Base-by-base conservation (phyloP, 2,888 invertebrate genomes). In the Pemphredon lugubris region DNA sequence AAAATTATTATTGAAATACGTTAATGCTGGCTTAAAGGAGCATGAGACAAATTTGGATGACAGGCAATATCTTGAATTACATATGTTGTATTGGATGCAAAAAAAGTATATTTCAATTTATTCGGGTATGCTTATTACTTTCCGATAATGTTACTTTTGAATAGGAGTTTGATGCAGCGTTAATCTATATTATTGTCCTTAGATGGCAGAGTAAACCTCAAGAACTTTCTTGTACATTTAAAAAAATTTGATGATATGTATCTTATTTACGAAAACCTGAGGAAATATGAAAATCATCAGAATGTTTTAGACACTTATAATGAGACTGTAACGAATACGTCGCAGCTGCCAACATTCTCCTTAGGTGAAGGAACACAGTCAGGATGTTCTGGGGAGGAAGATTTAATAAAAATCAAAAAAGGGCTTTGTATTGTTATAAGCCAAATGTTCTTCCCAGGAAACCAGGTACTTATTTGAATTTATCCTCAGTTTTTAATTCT, bases 381-480 rank as follows among this genome's bases (percentile, higher is more conserved):
- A 5, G 13, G 39, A 16, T 20, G 50, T 26, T 18, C 4, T 2
- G n/a, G 59, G 18, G n/a, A 14, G 9, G n/a, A 51, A 1, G 9
- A 32, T 14, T n/a, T 30, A 5, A 57, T 54, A 11, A 54, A 21
- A 5, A 55, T 84, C 14, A 60, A 76, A 37, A 83, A 42, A 26
- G 91, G 90, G 23, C 72, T 89, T 21, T 88, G 90, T 59, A 72
- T 91, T n/a, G 73, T 81, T 53, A 75, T 77, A 48, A 79, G 67
- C 60, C 60, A 81, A 47, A 77, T 65, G 39, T 13, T 20, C 11
- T 81, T 81, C 42, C 6, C 2, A 13, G 53, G 48, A 13, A 2
- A 34, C 14, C 59, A 74, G 69, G 77, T 79, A 72, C 21, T n/a
- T 39, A 9, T 14, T 2, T 7, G 3, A 53, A 2, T 40, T 39